Base-by-base conservation (phyloP, 2,113 vertebrate species). In the Aegotheles bennettii region DNA sequence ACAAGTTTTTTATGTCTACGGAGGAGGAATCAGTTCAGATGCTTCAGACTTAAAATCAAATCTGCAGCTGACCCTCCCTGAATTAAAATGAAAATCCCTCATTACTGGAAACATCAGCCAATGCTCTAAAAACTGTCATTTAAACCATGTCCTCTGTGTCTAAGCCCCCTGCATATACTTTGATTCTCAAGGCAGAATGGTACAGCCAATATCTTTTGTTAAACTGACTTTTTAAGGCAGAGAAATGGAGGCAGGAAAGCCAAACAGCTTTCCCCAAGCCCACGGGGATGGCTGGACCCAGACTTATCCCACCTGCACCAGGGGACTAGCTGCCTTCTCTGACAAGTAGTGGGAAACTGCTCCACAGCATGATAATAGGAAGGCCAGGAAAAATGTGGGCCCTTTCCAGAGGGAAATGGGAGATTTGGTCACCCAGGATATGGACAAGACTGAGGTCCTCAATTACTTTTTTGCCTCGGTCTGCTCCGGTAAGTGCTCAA, bases 11-110 rank as follows among this genome's bases (percentile, higher is more conserved):
- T 21, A 50, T 77, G 42, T 71, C 56, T 63, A 6, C 19, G 33
- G 43, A 92, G 42, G 8, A 86, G 11, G 50, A 86, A 84, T 74
- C 29, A 42, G 40, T 93, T 93, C 40, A 80, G 42, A 80, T 45
- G 29, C 25, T 85, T 93, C 79, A 90, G 36, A 79, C 40, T 38
- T 86, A 88, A 93, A 92, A 76, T 85, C 75, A 80, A n/a, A 43
- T 67, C 75, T 76, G 51, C 54, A 92, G 57, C n/a, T 93, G 61
- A 90, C 53, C 53, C 14, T 95, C 35, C n/a, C 42, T 6, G 1
- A 90, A 86, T 77, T 75, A 51, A 91, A 90, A 75, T 26, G 63
- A 65, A 68, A 77, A 74, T 90, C 18, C 12, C 67, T 90, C 9
- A 70, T 86, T 84, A 69, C 13, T 47, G 35, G 35, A 80, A 90